These are phyloP conservation scores for Actinia equina DNA, from an alignment of 64 coral and sea anemone genomes.

Conservation along the genomic window DNA sequence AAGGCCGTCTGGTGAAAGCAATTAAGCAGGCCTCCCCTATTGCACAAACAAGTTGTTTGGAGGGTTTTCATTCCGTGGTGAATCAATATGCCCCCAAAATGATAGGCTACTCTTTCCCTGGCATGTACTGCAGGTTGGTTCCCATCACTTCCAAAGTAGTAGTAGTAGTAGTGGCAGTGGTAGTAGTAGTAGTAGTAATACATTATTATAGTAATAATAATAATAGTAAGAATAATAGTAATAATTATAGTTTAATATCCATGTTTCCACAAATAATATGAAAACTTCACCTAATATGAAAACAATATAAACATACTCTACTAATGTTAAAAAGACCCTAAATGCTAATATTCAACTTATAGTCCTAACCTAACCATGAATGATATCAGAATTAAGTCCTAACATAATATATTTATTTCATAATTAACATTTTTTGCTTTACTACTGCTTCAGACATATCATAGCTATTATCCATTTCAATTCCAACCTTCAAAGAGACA, in stretches of 20 bases:
- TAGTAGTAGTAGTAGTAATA: too few species aligned
- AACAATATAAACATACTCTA: too few species aligned
- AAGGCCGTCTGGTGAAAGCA: neutral
- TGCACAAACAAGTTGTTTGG: neutral
- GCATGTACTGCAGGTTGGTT: neutral
- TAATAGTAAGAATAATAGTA: too few species aligned
- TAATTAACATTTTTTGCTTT: neutral
- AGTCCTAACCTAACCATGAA: too few species aligned
- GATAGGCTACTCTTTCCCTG: neutral
- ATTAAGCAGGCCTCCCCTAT: neutral
- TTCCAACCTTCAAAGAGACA: slow-evolving; percentile 37
- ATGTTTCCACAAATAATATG: too few species aligned
- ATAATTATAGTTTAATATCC: too few species aligned
- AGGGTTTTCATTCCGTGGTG: neutral
- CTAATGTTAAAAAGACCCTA: too few species aligned
- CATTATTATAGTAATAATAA: too few species aligned
- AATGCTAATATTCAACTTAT: too few species aligned
- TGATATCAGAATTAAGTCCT: neutral
- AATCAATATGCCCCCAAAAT: neutral
- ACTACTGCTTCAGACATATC: neutral
- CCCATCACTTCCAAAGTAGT: neutral
- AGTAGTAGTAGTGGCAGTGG: neutral
- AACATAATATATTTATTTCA: neutral
- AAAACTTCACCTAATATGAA: too few species aligned
- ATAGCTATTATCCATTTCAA: slow-evolving; percentile 40